These are phyloP conservation scores for Etheostoma nigrum DNA, from an alignment of 2,797 vertebrate species.

Conservation along the genomic window DNA sequence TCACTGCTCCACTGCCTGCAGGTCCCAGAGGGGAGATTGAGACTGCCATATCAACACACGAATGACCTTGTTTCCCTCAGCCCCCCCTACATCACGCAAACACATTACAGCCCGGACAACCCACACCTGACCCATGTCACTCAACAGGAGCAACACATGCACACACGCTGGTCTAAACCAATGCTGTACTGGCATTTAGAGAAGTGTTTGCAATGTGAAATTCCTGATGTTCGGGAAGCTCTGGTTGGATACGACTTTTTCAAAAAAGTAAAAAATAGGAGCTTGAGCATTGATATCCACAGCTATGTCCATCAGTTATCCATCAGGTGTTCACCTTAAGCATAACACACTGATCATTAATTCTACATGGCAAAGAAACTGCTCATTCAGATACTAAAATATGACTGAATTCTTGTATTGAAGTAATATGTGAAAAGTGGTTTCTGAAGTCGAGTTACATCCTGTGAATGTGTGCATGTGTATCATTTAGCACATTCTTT, in stretches of 20 bases:
- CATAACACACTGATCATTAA: not conserved
- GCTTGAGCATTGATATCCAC: not conserved
- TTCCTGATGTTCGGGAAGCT: not conserved
- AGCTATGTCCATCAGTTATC: not conserved
- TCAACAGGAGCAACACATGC: constrained; percentile 74
- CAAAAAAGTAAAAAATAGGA: not conserved
- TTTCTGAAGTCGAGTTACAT: constrained; percentile 22
- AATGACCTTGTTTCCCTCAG: constrained; percentile 70
- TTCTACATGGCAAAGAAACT: not conserved
- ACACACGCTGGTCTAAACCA: constrained; percentile 28
- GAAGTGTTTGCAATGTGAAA: constrained; percentile 1
- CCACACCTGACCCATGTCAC: constrained; percentile 69
- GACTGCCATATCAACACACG: constrained; percentile 74
- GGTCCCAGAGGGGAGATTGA: constrained; percentile 76
- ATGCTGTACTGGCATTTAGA: not conserved
- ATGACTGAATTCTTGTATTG: not conserved
- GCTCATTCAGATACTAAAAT: not conserved
- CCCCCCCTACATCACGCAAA: constrained; percentile 58
- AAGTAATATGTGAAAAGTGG: not conserved
- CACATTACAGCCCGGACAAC: constrained; percentile 59
- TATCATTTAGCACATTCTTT: constrained; percentile 67
- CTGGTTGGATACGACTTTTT: not conserved
- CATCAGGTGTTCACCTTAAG: not conserved
- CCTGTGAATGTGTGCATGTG: constrained; percentile 40
- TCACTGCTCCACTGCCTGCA: constrained; percentile 59